Evolutionary conservation across 2,888 invertebrate genomes (phyloP).

Genomic region (Zygaena filipendulae): DNA sequence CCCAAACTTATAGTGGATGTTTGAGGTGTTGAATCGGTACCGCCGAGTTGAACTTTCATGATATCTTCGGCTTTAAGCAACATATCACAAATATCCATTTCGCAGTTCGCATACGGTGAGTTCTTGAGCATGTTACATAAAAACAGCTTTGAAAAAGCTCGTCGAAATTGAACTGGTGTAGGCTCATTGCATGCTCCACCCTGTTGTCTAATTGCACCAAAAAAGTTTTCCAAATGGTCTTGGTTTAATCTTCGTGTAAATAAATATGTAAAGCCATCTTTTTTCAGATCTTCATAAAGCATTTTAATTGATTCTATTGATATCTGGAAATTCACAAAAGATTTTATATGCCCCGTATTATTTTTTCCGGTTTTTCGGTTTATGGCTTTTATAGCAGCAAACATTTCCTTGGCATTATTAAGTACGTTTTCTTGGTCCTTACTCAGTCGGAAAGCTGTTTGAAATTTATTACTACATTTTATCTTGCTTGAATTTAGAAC

Average conservation of each 20-base stretch:
- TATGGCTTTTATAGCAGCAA: slow-evolving; percentile 4
- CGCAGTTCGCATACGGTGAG: no score
- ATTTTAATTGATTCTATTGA: slow-evolving; percentile 9
- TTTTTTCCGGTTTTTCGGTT: slow-evolving; percentile 6
- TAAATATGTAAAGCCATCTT: slow-evolving; percentile 7
- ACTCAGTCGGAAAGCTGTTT: slow-evolving; percentile 7
- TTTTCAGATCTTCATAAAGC: slow-evolving; percentile 9
- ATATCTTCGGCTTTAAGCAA: no score
- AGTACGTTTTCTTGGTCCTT: slow-evolving; percentile 7
- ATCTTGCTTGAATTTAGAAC: slow-evolving; percentile 12
- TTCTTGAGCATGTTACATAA: no score
- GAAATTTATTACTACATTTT: slow-evolving; percentile 7
- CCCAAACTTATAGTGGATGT: no score
- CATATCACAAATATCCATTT: no score
- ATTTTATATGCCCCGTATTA: slow-evolving; percentile 8
- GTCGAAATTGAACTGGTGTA: no score
- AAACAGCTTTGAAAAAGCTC: no score
- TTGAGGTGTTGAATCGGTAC: no score
- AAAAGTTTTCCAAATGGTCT: slow-evolving; percentile 10
- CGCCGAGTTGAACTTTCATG: no score
- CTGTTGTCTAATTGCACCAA: slow-evolving; percentile 4
- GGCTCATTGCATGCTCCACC: no score
- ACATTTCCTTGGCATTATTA: slow-evolving; percentile 7
- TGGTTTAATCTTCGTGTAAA: slow-evolving; percentile 10
- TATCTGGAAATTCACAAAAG: slow-evolving; percentile 12